These are phyloP conservation scores for Trilocha varians DNA, from an alignment of 2,888 invertebrate genomes.

Conservation along the genomic window DNA sequence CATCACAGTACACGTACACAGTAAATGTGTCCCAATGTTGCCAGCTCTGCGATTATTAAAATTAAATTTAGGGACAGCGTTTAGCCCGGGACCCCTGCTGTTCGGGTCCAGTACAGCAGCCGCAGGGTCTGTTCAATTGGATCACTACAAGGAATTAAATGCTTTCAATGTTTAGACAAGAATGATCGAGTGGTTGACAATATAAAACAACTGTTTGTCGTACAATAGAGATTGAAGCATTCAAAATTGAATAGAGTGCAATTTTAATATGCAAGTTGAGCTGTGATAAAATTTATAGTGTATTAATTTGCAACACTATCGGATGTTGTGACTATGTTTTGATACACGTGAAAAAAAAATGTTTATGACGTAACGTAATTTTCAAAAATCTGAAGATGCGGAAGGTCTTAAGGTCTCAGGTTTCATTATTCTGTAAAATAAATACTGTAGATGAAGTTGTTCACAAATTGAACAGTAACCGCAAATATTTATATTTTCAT, in stretches of 20 bases:
- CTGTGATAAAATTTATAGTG: background rate
- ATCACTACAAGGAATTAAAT: conserved; percentile 30
- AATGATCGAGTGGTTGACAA: conserved; percentile 30
- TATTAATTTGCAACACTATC: too few relatives aligned
- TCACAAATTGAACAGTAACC: too few relatives aligned
- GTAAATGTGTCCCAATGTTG: conserved; percentile 17
- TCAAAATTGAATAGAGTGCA: conserved; percentile 17
- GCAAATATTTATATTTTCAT: too few relatives aligned
- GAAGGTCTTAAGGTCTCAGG: too few relatives aligned
- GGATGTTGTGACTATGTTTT: too few relatives aligned
- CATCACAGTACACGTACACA: conserved; percentile 12
- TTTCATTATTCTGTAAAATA: too few relatives aligned
- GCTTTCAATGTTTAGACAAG: conserved; percentile 36
- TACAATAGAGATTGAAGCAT: too few relatives aligned
- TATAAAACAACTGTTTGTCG: conserved; percentile 9
- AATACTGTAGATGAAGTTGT: too few relatives aligned
- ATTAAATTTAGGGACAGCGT: conserved; percentile 36
- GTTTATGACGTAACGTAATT: too few relatives aligned
- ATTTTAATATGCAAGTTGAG: background rate
- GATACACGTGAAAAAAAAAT: too few relatives aligned
- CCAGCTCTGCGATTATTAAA: conserved; percentile 51
- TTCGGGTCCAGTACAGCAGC: conserved; percentile 30
- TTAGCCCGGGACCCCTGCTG: conserved; percentile 42
- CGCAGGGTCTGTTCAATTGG: conserved; percentile 33
- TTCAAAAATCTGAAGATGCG: too few relatives aligned